These are phyloP conservation scores for Euzetes globulus DNA, from an alignment of 2,888 invertebrate species.

Conservation along the genomic window DNA sequence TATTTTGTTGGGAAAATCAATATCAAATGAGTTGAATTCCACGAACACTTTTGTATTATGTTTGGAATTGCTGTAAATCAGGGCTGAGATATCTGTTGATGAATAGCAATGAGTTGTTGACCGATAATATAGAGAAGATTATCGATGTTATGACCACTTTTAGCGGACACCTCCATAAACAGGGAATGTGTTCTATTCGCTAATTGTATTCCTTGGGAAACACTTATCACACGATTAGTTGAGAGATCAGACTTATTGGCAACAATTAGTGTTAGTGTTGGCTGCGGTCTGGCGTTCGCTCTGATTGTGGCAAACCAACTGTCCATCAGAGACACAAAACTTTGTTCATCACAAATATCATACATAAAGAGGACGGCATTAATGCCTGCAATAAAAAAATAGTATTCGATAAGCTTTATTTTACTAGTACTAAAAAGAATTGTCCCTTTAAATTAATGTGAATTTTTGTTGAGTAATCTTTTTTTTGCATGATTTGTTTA, in stretches of 20 bases:
- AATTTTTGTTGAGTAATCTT: too few species aligned
- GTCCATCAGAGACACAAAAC: not conserved
- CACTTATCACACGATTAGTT: not conserved
- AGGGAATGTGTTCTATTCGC: not conserved
- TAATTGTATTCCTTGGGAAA: conserved; percentile 3
- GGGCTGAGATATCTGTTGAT: not conserved
- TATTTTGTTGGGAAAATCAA: too few species aligned
- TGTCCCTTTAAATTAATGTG: too few species aligned
- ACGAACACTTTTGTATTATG: too few species aligned
- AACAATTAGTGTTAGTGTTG: not conserved
- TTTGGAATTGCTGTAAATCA: not conserved
- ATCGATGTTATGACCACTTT: conserved; percentile 15
- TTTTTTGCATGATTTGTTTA: too few species aligned
- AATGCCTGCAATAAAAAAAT: not conserved
- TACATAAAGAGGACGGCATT: conserved; percentile 4
- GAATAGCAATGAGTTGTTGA: conserved; percentile 9
- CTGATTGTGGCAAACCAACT: not conserved
- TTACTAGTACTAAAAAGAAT: too few species aligned
- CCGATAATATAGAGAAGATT: conserved; percentile 10
- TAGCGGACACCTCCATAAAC: conserved; percentile 21
- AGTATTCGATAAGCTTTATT: too few species aligned
- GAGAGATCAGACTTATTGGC: conserved; percentile 14
- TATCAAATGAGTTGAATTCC: too few species aligned
- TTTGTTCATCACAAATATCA: conserved; percentile 14
- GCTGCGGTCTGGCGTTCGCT: conserved; percentile 12